Evolutionary conservation across 2,113 vertebrate genomes (phyloP), one percentile per base, ranked within the genome.

Genomic region (Tonatia bakeri): DNA sequence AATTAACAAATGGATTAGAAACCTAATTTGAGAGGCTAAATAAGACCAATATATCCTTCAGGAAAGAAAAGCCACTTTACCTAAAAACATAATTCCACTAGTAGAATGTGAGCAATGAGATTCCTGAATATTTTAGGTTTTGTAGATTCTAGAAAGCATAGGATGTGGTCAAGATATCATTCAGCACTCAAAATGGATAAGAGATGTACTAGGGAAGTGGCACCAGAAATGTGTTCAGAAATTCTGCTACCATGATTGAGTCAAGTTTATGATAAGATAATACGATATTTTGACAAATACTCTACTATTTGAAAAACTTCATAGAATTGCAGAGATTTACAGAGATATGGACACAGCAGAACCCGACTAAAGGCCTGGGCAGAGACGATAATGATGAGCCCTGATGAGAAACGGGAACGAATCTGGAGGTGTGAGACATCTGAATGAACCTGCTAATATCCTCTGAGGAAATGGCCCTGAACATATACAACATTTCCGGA

Each of bases 141-240:
- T 64, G 47, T 16, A 20, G 43, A 95, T 83, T 86, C 43, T n/a
- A 91, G 31, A 67, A 95, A 43, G 28, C 6, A 16, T 3, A 36
- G 45, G 38, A 80, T 61, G 11, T 76, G 45, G 22, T 61, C 26
- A 87, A 72, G 70, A 81, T 64, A 70, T 16, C 67, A 59, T 40
- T 94, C 92, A 93, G 20, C n/a, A n/a, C 33, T 93, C 38, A 84
- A 54, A 92, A 85, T 45, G n/a, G 80, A 72, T 81, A 26, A 43
- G 75, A 93, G 50, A 86, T 69, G 33, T 67, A 45, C 72, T 77
- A 52, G 24, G 47, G 91, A 91, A 82, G 33, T 90, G 31, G 24
- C 11, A 73, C 2, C 36, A 61, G 33, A 6, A 28, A 75, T 56
- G 31, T 6, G 4, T 43, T 96, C 22, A 92, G 72, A 87, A 90